These are phyloP conservation scores for Lingula anatina DNA, from an alignment of 2,888 invertebrate species.

Conservation along the genomic window DNA sequence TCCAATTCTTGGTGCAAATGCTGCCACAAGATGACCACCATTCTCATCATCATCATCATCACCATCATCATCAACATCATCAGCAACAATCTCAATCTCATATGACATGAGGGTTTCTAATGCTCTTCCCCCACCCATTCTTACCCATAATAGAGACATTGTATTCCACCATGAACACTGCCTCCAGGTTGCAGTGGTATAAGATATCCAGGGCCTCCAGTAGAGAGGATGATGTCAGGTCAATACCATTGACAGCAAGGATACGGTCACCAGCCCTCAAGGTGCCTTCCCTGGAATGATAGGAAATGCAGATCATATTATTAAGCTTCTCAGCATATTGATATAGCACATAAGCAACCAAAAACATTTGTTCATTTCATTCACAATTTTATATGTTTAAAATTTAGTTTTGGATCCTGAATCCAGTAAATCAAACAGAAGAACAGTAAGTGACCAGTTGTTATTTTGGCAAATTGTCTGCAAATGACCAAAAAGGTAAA, in stretches of 20 bases:
- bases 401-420: neutral
- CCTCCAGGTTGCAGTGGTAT: constrained; percentile 59
- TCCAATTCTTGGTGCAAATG: too few species aligned
- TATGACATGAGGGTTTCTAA: too few species aligned
- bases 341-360: constrained; percentile 4
- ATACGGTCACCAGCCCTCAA: constrained; percentile 87
- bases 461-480: too few species aligned
- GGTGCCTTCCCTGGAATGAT: constrained; percentile 67
- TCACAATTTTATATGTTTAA: neutral
- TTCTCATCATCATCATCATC: too few species aligned
- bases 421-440: neutral
- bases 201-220: constrained; percentile 73
- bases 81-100: too few species aligned
- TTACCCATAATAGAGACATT: constrained; percentile 68
- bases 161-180: constrained; percentile 81
- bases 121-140: too few species aligned
- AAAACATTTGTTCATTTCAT: neutral
- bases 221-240: constrained; percentile 71
- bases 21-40: too few species aligned
- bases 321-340: neutral
- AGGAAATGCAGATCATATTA: constrained; percentile 2
- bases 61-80: too few species aligned
- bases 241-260: constrained; percentile 71
- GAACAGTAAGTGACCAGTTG: too few species aligned
- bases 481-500: too few species aligned